Evolutionary conservation across 2,888 invertebrate species (phyloP).

Genomic region (Anoncus sp.): DNA sequence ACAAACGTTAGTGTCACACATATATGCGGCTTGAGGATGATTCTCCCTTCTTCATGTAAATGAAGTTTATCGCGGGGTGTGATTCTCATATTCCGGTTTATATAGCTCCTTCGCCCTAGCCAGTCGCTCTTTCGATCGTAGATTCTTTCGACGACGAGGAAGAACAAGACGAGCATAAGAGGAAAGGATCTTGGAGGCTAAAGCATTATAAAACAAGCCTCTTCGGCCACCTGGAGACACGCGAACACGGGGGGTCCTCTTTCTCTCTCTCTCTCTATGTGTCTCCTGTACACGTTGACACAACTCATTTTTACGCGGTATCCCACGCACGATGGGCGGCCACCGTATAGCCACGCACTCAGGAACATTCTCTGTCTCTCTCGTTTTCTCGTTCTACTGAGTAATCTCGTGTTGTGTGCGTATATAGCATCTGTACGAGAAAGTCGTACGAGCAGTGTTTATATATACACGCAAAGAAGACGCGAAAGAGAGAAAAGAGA

Average conservation of each 20-base stretch:
- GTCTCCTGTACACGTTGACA: slow-evolving; percentile 78
- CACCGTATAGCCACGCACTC: slow-evolving; percentile 66
- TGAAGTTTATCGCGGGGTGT: slow-evolving; percentile 26
- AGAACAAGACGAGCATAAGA: slow-evolving; percentile 19
- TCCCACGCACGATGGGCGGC: slow-evolving; percentile 81
- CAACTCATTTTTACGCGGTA: slow-evolving; percentile 82
- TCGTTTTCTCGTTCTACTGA: slow-evolving; percentile 19
- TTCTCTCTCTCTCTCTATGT: slow-evolving; percentile 28
- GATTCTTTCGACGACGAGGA: slow-evolving; percentile 39
- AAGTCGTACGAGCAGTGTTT: slow-evolving; percentile 50
- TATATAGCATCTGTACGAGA: too few species aligned
- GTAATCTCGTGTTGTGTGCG: slow-evolving; percentile 56
- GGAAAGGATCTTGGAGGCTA: slow-evolving; percentile 35
- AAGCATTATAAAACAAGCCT: slow-evolving; percentile 75
- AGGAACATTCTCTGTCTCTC: slow-evolving; percentile 37
- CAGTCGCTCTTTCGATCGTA: background rate
- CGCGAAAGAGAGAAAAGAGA: slow-evolving; percentile 2
- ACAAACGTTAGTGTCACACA: background rate
- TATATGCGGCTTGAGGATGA: background rate
- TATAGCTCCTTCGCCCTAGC: slow-evolving; percentile 21
- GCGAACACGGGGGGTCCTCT: slow-evolving; percentile 74
- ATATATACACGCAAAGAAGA: slow-evolving; percentile 48
- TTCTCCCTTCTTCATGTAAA: background rate
- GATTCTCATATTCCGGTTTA: slow-evolving; percentile 54
- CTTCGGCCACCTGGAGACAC: slow-evolving; percentile 77